These are phyloP conservation scores for Drosophila novamexicana DNA, from an alignment of 1,140 invertebrate genomes.

Conservation along the genomic window DNA sequence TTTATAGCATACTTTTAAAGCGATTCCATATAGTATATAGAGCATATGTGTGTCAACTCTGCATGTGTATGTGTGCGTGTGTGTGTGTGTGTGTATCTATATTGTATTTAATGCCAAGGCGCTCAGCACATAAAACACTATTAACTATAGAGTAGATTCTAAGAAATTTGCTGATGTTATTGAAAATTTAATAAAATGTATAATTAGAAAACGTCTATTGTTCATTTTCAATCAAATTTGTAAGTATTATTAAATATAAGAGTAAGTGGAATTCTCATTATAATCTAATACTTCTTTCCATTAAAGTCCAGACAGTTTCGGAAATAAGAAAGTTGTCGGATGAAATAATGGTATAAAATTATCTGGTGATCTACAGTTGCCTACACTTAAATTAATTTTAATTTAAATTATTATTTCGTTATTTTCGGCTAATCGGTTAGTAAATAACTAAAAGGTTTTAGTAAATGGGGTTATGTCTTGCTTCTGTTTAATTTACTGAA, in stretches of 20 bases:
- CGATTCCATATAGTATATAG: conserved; percentile 48
- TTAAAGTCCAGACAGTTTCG: too few species aligned
- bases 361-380: too few species aligned
- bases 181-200: conserved; percentile 74
- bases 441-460: too few species aligned
- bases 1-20: conserved; percentile 72
- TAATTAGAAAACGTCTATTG: conserved; percentile 47
- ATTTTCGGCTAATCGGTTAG: too few species aligned
- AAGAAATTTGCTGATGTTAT: conserved; percentile 82
- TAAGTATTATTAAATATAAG: not conserved
- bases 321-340: too few species aligned
- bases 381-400: too few species aligned
- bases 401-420: too few species aligned
- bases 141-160: conserved; percentile 72
- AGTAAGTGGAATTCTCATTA: not conserved
- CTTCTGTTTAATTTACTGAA: too few species aligned
- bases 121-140: conserved; percentile 64
- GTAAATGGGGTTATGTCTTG: too few species aligned
- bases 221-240: not conserved
- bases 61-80: conserved; percentile 47
- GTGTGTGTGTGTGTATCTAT: conserved; percentile 55
- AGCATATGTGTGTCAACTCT: conserved; percentile 35
- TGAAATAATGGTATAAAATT: too few species aligned
- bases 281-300: too few species aligned
- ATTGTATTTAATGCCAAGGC: conserved; percentile 39